Percentiles rank a stretch among this genome's conserved stretches.
Evolutionary conservation across 2,888 invertebrate species (phyloP).

Genomic region (Agonum fuliginosum): DNA sequence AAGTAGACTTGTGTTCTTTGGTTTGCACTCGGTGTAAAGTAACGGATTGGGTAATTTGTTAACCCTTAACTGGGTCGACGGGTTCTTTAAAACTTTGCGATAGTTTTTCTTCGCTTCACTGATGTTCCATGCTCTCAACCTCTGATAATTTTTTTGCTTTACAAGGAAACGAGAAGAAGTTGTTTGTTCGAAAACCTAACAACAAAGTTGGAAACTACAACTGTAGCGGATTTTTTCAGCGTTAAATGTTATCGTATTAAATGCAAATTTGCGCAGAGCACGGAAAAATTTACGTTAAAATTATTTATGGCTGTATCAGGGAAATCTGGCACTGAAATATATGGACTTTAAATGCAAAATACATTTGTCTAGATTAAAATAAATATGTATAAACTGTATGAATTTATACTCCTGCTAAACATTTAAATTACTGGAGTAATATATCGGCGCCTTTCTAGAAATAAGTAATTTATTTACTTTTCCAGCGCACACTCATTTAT

Average conservation of each 20-base stretch:
- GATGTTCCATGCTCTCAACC: not conserved
- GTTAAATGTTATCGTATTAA: not conserved
- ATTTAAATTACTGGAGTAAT: constrained; percentile 45
- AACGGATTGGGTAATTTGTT: constrained; percentile 46
- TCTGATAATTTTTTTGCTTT: constrained; percentile 27
- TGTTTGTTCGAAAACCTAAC: constrained; percentile 18
- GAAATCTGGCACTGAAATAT: constrained; percentile 43
- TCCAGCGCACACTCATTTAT: not conserved
- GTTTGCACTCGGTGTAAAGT: constrained; percentile 28
- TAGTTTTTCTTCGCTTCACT: constrained; percentile 19
- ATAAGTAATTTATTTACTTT: constrained; percentile 31
- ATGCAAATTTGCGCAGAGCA: constrained; percentile 22
- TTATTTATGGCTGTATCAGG: constrained; percentile 40
- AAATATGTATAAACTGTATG: constrained; percentile 49
- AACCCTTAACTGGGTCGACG: constrained; percentile 39
- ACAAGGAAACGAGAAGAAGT: constrained; percentile 9
- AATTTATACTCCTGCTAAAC: constrained; percentile 49
- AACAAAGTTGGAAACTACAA: constrained; percentile 7
- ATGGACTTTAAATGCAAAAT: constrained; percentile 48
- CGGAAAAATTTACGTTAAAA: constrained; percentile 29
- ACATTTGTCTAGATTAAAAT: constrained; percentile 49
- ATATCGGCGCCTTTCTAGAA: constrained; percentile 28
- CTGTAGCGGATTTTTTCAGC: not conserved
- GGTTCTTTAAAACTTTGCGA: constrained; percentile 21
- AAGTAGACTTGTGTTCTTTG: constrained; percentile 21